Base-by-base conservation (phyloP, 2,888 invertebrate genomes). In the Melinopterus prodromus region DNA sequence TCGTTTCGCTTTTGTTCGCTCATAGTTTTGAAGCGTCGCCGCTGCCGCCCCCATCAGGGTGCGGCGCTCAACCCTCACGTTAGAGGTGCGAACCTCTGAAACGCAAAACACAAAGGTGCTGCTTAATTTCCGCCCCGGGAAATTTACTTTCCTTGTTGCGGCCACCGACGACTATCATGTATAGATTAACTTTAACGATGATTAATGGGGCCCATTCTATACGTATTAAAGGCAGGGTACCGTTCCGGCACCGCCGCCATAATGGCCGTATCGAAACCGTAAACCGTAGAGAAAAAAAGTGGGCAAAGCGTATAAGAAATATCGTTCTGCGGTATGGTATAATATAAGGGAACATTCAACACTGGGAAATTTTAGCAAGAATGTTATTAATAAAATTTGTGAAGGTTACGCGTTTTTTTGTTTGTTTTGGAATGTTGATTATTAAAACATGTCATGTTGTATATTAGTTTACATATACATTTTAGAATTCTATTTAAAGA, bases 41-140 rank as follows among this genome's bases (percentile, higher is more conserved):
- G 7, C 12, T 6, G 53, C 12, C 5, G 53, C 53, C 53, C 3
- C 53, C 2, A 53, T 53, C 53, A 53, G 53, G 53, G 53, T 6
- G 53, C 53, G 53, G 9, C 53, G 26, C 26, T 1, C 26, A 1
- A 26, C 53, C 53, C 53, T 9, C 53, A 12, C 53, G 53, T 53
- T 53, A 1, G 12, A 53, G 53, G 53, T 53, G 53, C 12, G 53
- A 53, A 53, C 53, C 53, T 9, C 53, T 53, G 53, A 53, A 53
- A 53, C 53, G 53, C 53, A 53, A 53, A 53, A 53, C 12, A 53
- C 53, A 53, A 53, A 53, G 53, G 53, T 53, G 53, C 53, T 53
- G 53, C 53, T 53, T 53, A 53, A 53, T 53, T 53, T 53, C 53
- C 53, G 53, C 53, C 53, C 53, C 53, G 53, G 53, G 53, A 53